Percentiles rank a stretch among this genome's conserved stretches.
phyloP scores from a whole-genome alignment of 2,113 vertebrate species.

The human (Homo sapiens) region DNA sequence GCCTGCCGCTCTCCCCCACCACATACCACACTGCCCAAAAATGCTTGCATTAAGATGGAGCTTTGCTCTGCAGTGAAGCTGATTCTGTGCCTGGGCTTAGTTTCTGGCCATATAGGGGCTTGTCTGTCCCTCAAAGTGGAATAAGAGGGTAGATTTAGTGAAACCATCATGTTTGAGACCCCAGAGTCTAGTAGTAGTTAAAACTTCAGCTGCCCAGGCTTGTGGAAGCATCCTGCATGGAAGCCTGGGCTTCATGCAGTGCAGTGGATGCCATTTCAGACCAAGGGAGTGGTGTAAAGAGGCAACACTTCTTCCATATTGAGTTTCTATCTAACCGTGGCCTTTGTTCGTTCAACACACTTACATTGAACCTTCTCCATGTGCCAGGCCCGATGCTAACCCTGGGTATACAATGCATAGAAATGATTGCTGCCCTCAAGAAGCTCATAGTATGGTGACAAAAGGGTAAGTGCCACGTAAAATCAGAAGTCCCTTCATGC shows the following conservation, averaged over 20 bases:
- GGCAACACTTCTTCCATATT: too few relatives aligned
- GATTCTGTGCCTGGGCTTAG: not conserved
- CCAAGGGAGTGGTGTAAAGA: accelerated
- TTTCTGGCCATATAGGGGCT: not conserved
- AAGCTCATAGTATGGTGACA: not conserved
- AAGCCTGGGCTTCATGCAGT: not conserved
- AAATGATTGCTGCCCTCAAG: not conserved
- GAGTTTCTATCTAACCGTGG: not conserved
- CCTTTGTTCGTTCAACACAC: not conserved
- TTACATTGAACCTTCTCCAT: not conserved
- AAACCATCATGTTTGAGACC: not conserved
- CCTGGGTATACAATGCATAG: not conserved
- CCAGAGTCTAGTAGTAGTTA: not conserved
- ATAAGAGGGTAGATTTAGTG: not conserved
- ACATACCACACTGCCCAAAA: not conserved
- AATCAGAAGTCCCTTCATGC: too few relatives aligned
- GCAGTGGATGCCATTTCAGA: not conserved
- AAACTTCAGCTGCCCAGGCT: accelerated
- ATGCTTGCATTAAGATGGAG: not conserved
- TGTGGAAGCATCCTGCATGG: accelerated
- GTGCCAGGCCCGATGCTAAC: not conserved
- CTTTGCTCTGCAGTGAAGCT: not conserved
- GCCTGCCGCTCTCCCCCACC: not conserved
- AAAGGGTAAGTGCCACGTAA: not conserved
- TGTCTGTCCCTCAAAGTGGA: not conserved